Conservation (phyloP, 2,888 invertebrate species). For the Melinopterus prodromus region DNA sequence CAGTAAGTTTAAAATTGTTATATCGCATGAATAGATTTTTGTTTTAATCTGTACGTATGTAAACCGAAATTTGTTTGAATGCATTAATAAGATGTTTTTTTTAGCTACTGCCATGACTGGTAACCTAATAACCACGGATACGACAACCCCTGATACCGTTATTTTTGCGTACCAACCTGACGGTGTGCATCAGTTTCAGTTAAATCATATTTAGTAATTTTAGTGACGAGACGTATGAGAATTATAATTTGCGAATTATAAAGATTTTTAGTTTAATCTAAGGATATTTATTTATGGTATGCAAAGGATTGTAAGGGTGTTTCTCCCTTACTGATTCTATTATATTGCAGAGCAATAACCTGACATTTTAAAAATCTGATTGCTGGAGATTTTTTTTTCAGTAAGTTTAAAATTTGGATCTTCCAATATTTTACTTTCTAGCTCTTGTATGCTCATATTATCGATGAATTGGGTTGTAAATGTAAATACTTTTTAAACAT, state of each 20-base stretch:
- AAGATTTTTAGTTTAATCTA: not conserved
- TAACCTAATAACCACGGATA: constrained; percentile 59
- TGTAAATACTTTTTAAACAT: too few relatives aligned
- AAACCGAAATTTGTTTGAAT: constrained; percentile 25
- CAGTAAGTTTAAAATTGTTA: constrained; percentile 56
- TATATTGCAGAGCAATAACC: too few relatives aligned
- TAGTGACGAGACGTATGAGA: not conserved
- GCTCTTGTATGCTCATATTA: too few relatives aligned
- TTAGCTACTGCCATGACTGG: constrained; percentile 57
- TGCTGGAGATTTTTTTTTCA: too few relatives aligned
- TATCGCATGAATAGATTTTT: constrained; percentile 21
- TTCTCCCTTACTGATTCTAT: too few relatives aligned
- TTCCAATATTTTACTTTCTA: too few relatives aligned
- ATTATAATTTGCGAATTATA: not conserved
- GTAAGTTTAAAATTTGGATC: too few relatives aligned
- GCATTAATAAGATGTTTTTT: constrained; percentile 41
- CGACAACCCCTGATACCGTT: constrained; percentile 61
- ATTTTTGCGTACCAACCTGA: constrained; percentile 62
- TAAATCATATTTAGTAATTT: constrained; percentile 33
- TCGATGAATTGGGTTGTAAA: too few relatives aligned
- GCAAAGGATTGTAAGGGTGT: too few relatives aligned
- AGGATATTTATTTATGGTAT: too few relatives aligned
- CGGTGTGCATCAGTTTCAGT: constrained; percentile 59
- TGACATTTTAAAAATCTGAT: too few relatives aligned
- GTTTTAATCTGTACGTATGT: not conserved